Conservation (phyloP, 2,797 vertebrate genomes). For the Eurystomus glaucurus region DNA sequence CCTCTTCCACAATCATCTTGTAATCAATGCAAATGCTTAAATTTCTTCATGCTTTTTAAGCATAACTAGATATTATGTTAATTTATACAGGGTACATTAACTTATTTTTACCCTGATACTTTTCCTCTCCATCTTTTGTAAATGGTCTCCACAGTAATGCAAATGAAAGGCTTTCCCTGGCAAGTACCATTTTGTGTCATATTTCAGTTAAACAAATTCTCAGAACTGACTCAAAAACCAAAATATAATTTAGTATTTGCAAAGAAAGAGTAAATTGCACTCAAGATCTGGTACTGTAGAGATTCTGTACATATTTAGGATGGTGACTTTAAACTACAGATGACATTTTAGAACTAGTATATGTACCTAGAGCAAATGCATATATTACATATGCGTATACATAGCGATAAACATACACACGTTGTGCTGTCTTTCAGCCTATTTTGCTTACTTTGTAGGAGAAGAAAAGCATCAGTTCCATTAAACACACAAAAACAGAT, state of each 20-base stretch:
- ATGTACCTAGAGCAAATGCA: background rate
- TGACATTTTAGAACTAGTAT: background rate
- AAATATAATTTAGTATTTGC: background rate
- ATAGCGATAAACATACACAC: fast-evolving
- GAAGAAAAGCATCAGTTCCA: background rate
- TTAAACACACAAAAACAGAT: background rate
- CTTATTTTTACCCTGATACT: background rate
- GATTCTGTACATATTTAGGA: background rate
- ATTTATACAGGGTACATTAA: background rate
- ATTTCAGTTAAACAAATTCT: background rate
- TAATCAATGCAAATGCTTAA: background rate
- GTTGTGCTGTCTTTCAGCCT: background rate
- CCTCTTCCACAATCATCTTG: background rate
- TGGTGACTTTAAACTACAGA: background rate
- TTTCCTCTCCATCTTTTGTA: background rate
- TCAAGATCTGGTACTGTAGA: background rate
- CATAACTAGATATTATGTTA: background rate
- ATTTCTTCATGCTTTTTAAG: background rate
- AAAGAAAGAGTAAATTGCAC: background rate
- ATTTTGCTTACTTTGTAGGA: background rate
- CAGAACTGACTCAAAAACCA: background rate
- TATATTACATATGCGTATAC: fast-evolving
- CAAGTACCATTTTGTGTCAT: background rate
- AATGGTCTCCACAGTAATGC: background rate
- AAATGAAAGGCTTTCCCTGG: background rate